Conservation (phyloP, 2,113 vertebrate species). For the Camarhynchus parvulus region DNA sequence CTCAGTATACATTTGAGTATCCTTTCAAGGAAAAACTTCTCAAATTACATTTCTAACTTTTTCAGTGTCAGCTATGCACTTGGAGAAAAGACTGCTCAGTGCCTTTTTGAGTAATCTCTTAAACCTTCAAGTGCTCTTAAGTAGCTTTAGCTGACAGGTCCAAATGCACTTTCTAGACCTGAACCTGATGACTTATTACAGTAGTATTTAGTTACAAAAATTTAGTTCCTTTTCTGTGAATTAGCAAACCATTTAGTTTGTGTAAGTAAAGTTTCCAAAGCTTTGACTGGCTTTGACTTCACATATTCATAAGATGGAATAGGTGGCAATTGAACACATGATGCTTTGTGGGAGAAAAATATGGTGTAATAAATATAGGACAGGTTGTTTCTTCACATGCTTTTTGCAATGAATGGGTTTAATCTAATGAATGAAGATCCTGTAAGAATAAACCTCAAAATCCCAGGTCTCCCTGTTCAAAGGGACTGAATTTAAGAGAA, state of each 20-base stretch:
- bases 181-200: conserved; percentile 7
- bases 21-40: background rate
- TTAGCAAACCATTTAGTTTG: background rate
- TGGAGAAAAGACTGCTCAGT: background rate
- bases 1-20: conserved; percentile 13
- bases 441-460: background rate
- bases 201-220: conserved; percentile 1
- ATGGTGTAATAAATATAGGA: background rate
- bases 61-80: background rate
- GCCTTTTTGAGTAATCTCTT: conserved; percentile 20
- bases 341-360: background rate
- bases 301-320: background rate
- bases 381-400: background rate
- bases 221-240: background rate
- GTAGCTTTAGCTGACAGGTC: conserved; percentile 1
- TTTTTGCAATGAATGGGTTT: background rate
- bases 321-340: background rate
- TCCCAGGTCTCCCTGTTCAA: background rate
- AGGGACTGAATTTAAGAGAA: background rate
- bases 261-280: background rate
- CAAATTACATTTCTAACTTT: conserved; percentile 27
- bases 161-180: conserved; percentile 24
- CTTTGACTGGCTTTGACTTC: background rate
- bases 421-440: background rate
- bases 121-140: conserved; percentile 43